Conservation (phyloP, 2,888 invertebrate species). For the Limnephilus marmoratus region DNA sequence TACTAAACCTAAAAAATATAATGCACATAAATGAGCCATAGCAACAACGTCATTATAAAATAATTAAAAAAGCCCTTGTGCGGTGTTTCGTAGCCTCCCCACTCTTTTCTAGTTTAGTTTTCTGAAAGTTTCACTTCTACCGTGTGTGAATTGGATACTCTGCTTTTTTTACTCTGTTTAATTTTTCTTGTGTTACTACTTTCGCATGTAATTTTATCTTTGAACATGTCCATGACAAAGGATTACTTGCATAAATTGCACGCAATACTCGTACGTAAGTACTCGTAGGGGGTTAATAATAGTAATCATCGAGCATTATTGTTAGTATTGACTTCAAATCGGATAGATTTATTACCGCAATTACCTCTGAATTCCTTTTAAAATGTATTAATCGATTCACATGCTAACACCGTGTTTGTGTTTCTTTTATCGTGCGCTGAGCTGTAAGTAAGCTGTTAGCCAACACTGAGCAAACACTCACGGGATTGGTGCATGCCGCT, state of each 20-base stretch:
- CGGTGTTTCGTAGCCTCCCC: no score
- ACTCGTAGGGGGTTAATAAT: background rate
- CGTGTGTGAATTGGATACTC: no score
- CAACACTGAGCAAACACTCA: background rate
- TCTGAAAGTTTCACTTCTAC: no score
- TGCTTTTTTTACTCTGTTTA: no score
- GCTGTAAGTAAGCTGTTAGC: conserved; percentile 11
- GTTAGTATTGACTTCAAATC: conserved; percentile 26
- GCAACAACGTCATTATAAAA: no score
- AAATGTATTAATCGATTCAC: conserved; percentile 1
- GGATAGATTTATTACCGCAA: conserved; percentile 11
- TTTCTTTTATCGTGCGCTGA: conserved; percentile 16
- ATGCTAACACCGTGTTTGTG: background rate
- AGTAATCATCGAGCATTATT: background rate
- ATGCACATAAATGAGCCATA: no score
- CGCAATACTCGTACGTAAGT: background rate
- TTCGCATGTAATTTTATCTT: no score
- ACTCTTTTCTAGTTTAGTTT: no score
- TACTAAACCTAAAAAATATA: no score
- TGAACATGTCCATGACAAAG: no score
- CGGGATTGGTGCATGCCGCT: background rate
- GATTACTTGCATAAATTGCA: background rate
- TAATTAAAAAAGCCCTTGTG: no score
- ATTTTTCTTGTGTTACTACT: no score
- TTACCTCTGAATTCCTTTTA: background rate